A percentile compares a stretch with the other conserved stretches of the same genome.
These are phyloP conservation scores for Sebastes fasciatus DNA, from an alignment of 2,113 vertebrate genomes.

Conservation along the genomic window DNA sequence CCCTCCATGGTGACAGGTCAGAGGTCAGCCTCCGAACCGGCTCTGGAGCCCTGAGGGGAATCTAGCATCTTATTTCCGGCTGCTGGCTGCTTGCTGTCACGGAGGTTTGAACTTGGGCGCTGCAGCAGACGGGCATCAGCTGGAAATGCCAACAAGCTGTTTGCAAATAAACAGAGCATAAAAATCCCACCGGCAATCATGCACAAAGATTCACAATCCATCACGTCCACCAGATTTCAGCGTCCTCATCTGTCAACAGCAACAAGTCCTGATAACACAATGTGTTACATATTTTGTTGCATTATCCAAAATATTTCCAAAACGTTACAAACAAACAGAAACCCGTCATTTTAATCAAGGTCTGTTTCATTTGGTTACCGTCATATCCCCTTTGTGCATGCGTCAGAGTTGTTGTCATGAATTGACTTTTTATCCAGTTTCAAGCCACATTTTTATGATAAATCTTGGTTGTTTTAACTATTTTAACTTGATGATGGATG, in stretches of 20 bases:
- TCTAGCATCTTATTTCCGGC: not conserved
- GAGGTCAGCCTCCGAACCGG: not conserved
- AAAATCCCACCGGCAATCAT: not conserved
- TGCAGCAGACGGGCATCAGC: not conserved
- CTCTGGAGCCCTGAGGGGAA: not conserved
- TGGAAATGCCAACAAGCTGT: not conserved
- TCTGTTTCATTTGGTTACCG: too few species aligned
- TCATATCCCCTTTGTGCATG: too few species aligned
- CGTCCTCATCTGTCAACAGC: not conserved
- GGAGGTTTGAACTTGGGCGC: not conserved
- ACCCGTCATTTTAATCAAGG: too few species aligned
- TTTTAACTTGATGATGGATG: too few species aligned
- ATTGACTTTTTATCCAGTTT: too few species aligned
- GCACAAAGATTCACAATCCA: not conserved
- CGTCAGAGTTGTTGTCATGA: too few species aligned
- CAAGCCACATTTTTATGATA: too few species aligned
- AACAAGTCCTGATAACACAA: not conserved
- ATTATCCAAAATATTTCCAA: too few species aligned
- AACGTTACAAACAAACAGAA: too few species aligned
- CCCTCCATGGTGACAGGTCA: not conserved
- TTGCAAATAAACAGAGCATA: not conserved
- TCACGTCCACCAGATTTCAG: not conserved
- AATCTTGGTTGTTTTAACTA: too few species aligned
- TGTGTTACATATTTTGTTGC: too few species aligned
- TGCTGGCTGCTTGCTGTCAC: not conserved